Conservation (phyloP, 2,888 invertebrate genomes). For the Synanthedon vespiformis region DNA sequence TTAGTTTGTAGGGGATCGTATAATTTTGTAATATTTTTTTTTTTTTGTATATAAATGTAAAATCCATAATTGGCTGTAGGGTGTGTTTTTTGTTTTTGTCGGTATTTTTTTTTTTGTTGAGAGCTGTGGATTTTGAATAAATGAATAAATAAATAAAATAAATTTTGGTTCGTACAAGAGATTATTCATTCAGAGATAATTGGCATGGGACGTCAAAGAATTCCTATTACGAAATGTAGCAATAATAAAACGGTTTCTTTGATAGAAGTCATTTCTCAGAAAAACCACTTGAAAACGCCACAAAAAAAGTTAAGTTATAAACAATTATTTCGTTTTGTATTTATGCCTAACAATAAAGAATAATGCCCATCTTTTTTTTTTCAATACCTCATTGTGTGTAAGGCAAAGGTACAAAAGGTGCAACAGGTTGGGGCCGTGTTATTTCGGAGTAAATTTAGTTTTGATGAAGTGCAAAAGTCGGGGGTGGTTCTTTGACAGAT, state of each 20-base stretch:
- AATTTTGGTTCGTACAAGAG: no score
- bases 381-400: neutral
- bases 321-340: constrained; percentile 53
- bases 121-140: no score
- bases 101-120: no score
- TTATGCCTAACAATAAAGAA: constrained; percentile 28
- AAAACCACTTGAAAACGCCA: constrained; percentile 36
- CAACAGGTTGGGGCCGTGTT: constrained; percentile 25
- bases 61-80: no score
- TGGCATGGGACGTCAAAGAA: no score
- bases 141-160: no score
- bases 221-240: no score
- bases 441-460: constrained; percentile 57
- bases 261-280: constrained; percentile 12
- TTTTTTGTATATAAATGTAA: no score
- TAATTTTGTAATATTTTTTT: no score
- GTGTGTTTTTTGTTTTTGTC: no score
- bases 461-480: constrained; percentile 70
- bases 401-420: constrained; percentile 1
- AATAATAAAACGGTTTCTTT: neutral
- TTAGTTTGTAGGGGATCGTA: no score
- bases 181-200: no score
- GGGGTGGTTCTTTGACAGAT: constrained; percentile 43
- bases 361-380: neutral
- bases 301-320: constrained; percentile 38